These are phyloP conservation scores for Pogonocichla stellata DNA, from an alignment of 2,113 vertebrate genomes.

Conservation along the genomic window DNA sequence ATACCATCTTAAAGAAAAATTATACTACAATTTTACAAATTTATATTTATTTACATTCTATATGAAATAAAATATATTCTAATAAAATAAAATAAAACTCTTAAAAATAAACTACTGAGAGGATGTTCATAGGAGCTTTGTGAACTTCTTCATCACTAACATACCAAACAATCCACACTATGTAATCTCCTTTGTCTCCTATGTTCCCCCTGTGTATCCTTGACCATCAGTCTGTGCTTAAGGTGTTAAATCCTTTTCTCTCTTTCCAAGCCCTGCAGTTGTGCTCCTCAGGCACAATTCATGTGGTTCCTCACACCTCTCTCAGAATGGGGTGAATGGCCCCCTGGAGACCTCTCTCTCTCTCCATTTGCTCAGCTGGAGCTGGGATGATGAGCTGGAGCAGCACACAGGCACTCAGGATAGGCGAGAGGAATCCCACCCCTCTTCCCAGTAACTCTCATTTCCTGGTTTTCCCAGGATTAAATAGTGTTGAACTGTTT, in stretches of 20 bases:
- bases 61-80: neutral
- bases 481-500: neutral
- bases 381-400: neutral
- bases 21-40: neutral
- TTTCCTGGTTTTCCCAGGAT: neutral
- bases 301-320: neutral
- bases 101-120: neutral
- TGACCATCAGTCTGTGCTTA: neutral
- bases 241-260: neutral
- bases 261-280: neutral
- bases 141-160: neutral
- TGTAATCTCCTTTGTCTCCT: neutral
- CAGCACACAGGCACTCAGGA: neutral
- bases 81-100: neutral
- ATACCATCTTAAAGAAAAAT: neutral
- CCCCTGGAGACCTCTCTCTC: neutral
- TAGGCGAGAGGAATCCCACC: neutral
- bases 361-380: neutral
- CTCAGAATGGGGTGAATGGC: neutral
- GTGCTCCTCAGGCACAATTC: neutral
- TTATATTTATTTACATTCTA: neutral
- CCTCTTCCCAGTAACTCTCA: neutral
- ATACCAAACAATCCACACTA: rapidly evolving
- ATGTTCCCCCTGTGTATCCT: rapidly evolving
- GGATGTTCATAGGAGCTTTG: neutral